Base-by-base conservation (phyloP, 2,113 vertebrate genomes). In the Porphyrio hochstetteri region DNA sequence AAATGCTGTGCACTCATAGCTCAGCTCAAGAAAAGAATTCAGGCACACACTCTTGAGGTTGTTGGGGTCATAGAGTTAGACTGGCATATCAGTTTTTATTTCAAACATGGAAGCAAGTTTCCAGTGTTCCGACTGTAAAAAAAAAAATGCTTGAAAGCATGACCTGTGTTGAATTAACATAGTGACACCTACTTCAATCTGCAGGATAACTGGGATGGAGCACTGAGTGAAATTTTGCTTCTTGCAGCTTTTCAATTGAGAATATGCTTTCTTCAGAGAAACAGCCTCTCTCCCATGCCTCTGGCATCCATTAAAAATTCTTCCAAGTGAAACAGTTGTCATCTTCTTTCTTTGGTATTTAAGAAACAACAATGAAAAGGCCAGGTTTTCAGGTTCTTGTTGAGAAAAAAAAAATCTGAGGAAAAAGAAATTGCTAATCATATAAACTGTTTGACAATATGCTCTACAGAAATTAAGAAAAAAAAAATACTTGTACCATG, bases 71-170 rank as follows among this genome's bases (percentile, higher is more conserved):
- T 50, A 42, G 2, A 67, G 76, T 46, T n/a, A 88, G n/a, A 83
- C 67, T 57, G 67, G 33, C 64, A 5, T 83, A 55, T 89, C 69
- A 44, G 35, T 67, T 92, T 91, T 89, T 61, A 76, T 87, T 93
- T 89, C 61, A 76, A 89, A 87, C 74, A 75, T 75, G 65, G 89
- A 97, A 94, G 38, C 27, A 68, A 31, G 27, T 79, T 93, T 84
- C 24, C 29, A 68, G 9, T 75, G 36, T 27, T 88, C 16, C 64
- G 76, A 46, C 24, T 57, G 25, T 70, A 75, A 75, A 48, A 48
- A 48, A 48, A 23, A 91, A 74, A 86, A 64, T 24, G 13, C n/a
- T 84, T 75, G 42, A 93, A 91, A 88, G 15, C 38, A 31, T 9
- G 48, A 92, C 16, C 64, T 86, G 52, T 78, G 53, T 81, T 63